phyloP scores from a whole-genome alignment of 2,888 invertebrate species.

The Tigriopus californicus region DNA sequence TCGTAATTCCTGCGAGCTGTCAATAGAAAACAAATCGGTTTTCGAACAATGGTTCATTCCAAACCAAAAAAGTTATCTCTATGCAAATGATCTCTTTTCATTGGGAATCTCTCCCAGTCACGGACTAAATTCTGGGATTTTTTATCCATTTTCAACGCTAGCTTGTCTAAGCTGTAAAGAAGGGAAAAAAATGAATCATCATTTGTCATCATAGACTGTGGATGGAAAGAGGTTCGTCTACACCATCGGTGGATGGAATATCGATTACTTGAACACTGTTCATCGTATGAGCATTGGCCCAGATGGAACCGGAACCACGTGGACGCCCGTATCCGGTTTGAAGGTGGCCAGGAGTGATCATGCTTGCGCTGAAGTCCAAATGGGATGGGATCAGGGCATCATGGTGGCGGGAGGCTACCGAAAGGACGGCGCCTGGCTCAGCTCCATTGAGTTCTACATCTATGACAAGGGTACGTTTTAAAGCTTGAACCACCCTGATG shows the following conservation, averaged over 20 bases:
- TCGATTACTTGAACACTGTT: neutral
- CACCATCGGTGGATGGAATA: slow-evolving; percentile 9
- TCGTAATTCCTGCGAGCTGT: too few species aligned
- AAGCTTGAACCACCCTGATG: neutral
- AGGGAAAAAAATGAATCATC: too few species aligned
- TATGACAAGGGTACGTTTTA: neutral
- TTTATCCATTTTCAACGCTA: too few species aligned
- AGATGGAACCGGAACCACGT: neutral
- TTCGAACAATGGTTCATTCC: too few species aligned
- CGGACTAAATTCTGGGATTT: too few species aligned
- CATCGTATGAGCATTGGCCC: neutral
- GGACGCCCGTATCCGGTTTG: neutral
- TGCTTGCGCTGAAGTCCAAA: slow-evolving; percentile 1
- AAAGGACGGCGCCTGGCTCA: neutral
- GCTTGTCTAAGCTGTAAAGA: too few species aligned
- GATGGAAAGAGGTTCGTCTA: slow-evolving; percentile 1
- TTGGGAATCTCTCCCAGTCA: too few species aligned
- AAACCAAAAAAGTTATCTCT: too few species aligned
- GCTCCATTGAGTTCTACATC: slow-evolving; percentile 2
- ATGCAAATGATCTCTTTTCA: too few species aligned
- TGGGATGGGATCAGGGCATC: slow-evolving; percentile 4
- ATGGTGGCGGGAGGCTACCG: slow-evolving; percentile 9
- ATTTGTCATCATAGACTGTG: neutral
- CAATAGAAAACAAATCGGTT: too few species aligned
- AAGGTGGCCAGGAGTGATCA: neutral